phyloP scores from a whole-genome alignment of 2,888 invertebrate genomes.

The Limulus polyphemus region DNA sequence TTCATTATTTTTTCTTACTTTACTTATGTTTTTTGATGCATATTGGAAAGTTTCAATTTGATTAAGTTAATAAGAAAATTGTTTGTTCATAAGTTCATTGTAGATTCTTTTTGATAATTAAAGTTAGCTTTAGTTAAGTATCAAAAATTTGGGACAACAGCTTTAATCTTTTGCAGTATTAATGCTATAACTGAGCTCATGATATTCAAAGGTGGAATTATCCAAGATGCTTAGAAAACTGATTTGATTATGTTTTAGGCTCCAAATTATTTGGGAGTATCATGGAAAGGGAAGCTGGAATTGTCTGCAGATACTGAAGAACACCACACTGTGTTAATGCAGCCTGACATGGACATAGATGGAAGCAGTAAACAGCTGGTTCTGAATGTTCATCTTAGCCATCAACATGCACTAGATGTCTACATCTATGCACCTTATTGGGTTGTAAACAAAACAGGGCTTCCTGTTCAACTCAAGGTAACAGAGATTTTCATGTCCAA shows the following conservation, averaged over 20 bases:
- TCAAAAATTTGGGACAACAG: no score
- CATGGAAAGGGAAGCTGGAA: constrained; percentile 58
- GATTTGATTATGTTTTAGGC: constrained; percentile 35
- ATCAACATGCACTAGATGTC: constrained; percentile 48
- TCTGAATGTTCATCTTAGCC: constrained; percentile 53
- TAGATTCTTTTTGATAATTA: no score
- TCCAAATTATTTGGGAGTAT: constrained; percentile 50
- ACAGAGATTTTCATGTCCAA: constrained; percentile 22
- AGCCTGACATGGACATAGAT: constrained; percentile 49
- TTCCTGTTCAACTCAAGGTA: constrained; percentile 79
- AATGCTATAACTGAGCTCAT: no score
- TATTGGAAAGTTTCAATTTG: no score
- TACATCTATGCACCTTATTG: constrained; percentile 74
- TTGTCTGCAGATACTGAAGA: constrained; percentile 50
- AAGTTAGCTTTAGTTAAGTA: no score
- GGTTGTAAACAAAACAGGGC: constrained; percentile 88
- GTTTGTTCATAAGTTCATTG: no score
- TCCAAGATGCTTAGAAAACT: no score
- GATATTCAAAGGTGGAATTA: no score
- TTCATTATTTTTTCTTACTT: no score
- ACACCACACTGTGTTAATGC: constrained; percentile 49
- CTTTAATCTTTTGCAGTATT: no score
- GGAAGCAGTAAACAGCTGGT: constrained; percentile 53
- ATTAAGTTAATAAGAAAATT: no score
- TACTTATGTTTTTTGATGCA: no score